Evolutionary conservation across 2,113 vertebrate genomes (phyloP).

Genomic region (Phalacrocorax aristotelis): DNA sequence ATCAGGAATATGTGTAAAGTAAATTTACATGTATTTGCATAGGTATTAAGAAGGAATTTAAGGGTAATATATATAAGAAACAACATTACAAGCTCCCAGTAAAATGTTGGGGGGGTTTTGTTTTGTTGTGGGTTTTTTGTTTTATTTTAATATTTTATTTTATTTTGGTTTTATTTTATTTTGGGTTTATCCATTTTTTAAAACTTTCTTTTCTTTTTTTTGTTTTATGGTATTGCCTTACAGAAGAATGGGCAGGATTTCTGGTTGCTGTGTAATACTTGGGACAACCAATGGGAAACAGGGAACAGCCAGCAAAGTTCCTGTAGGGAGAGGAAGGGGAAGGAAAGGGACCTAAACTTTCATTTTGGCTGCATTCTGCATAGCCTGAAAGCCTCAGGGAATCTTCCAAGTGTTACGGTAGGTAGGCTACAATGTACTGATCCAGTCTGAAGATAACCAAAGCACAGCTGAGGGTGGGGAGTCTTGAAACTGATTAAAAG

Average conservation of each 20-base stretch:
- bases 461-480: slow-evolving; percentile 42
- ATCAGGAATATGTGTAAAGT: background rate
- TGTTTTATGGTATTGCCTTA: background rate
- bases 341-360: slow-evolving; percentile 21
- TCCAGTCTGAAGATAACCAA: slow-evolving; percentile 54
- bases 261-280: background rate
- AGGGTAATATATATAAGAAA: background rate
- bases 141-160: background rate
- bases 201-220: background rate
- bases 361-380: slow-evolving; percentile 31
- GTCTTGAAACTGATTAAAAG: slow-evolving; percentile 66
- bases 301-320: background rate
- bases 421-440: slow-evolving; percentile 36
- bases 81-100: background rate
- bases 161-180: background rate
- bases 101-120: background rate
- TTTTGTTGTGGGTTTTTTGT: background rate
- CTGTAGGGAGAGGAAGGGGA: background rate
- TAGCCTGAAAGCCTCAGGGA: slow-evolving; percentile 42
- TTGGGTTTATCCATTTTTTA: background rate
- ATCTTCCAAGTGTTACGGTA: background rate
- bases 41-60: background rate
- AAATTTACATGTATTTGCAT: background rate
- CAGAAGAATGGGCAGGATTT: background rate
- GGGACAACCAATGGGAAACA: background rate